Base-by-base conservation (phyloP, 2,797 vertebrate genomes). In the Acanthurus tractus region DNA sequence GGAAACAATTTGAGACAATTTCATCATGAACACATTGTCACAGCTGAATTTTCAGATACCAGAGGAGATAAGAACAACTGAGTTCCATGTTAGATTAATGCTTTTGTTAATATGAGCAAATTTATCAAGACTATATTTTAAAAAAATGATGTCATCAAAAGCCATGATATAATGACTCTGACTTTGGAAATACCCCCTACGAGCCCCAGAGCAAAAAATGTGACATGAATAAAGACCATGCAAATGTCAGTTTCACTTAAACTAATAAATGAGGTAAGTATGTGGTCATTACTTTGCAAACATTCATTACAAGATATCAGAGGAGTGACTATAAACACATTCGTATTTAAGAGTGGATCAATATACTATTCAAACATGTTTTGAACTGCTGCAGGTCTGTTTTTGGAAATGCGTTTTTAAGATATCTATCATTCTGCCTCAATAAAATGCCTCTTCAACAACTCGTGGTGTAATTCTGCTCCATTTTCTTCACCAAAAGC, bases 401-500 rank as follows among this genome's bases (percentile, higher is more conserved):
- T 81, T 72, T 18, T 17, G 12, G 79, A 74, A 75, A 67, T 42
- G 7, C 4, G 1, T 29, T 83, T 3, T 82, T 74, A 54, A 22
- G 20, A 44, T 68, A 76, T 80, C 58, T 25, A 68, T 50, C 58
- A 29, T 49, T 46, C 72, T 45, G 42, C 63, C 76, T 38, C 22
- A 46, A 77, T 69, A 70, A 82, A 86, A 86, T 53, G 42, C 72
- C 44, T 75, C 79, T 44, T 38, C 72, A 81, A 78, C 62, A 66
- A 64, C 42, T 18, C 53, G 0, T 1, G 2, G 7, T 15, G 42
- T 86, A 83, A 85, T 90, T 90, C 84, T 87, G 88, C 84, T 84
- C 67, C 62, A 86, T 88, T 89, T 88, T 84, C 81, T 54, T 55
- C 63, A 20, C n/a, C 63, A 36, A 58, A 50, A 74, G 61, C 63